These are phyloP conservation scores for Agapornis roseicollis DNA, from an alignment of 2,113 vertebrate species.

Conservation along the genomic window DNA sequence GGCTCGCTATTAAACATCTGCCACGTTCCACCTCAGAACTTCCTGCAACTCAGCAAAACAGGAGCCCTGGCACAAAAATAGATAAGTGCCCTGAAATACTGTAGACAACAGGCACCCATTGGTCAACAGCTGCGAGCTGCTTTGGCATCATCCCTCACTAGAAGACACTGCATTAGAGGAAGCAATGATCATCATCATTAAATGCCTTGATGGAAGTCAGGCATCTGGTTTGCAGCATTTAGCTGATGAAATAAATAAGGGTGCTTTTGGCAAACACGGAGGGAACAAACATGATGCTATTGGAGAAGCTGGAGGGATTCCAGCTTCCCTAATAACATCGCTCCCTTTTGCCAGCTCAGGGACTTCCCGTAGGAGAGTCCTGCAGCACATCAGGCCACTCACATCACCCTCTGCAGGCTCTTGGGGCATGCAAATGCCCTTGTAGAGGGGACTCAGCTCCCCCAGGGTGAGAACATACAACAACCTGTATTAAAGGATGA, in stretches of 20 bases:
- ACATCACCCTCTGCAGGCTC: rapidly evolving
- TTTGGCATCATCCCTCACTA: not conserved
- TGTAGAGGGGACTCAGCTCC: not conserved
- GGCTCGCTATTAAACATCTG: not conserved
- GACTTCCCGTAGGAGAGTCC: not conserved
- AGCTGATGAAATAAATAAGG: constrained; percentile 61
- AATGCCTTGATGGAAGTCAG: constrained; percentile 8
- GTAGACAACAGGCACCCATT: constrained; percentile 1
- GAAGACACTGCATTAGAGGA: constrained; percentile 14
- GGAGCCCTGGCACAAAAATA: not conserved
- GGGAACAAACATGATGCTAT: constrained; percentile 59
- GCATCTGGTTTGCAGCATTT: constrained; percentile 41
- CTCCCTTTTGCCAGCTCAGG: not conserved
- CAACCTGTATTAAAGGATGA: not conserved
- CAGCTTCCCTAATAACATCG: constrained; percentile 6
- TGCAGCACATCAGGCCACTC: not conserved
- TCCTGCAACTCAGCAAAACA: constrained; percentile 20
- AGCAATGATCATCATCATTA: constrained; percentile 33
- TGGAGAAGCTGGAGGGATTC: constrained; percentile 32
- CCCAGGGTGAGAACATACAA: not conserved
- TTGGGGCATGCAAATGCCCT: not conserved
- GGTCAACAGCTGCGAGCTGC: constrained; percentile 17
- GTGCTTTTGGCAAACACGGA: constrained; percentile 14
- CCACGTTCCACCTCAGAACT: constrained; percentile 4
- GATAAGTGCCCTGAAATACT: not conserved